Base-by-base conservation (phyloP, 2,113 vertebrate species). In the Nannobrachium achirus region DNA sequence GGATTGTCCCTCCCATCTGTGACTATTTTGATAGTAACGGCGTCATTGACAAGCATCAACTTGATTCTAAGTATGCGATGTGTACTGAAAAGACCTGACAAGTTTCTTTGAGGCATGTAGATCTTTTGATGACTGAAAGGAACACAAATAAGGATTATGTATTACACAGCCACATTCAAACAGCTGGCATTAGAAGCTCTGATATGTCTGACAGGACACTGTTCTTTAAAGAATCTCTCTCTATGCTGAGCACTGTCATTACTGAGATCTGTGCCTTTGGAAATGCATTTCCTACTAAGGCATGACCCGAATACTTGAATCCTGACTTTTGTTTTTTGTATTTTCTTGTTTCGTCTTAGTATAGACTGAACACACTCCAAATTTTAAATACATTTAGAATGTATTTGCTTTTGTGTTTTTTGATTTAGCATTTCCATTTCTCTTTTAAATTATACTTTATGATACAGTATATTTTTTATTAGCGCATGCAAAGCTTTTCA, bases 81-180 rank as follows among this genome's bases (percentile, higher is more conserved):
- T 67, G 74, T 7, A 33, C 75, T 81, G 85, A 84, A 86, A 82
- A 86, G 81, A 84, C 77, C 74, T 86, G 89, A 90, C 85, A 82
- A 84, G 80, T 88, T 89, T 82, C 86, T 88, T 81, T 89, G 76
- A 88, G 77, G 86, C 79, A 73, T 83, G 82, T 85, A 61, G 76
- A 80, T 90, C 83, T 84, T 87, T 84, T 73, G 58, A 74, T 66
- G 83, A 86, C 81, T 86, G 73, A 86, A 85, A 80, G 79, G 78
- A 89, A 76, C 84, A 86, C 82, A 86, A 85, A 88, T 89, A 85
- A 79, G 89, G 89, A 91, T 91, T 90, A 90, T 82, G 86, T 85
- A 85, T 89, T 88, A 89, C 91, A 86, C 41, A 76, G 82, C 61
- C 75, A 76, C 71, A 82, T 86, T 82, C 81, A 87, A 80, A 83